Evolutionary conservation across 2,888 invertebrate species (phyloP).

Genomic region (Atethmia centrago): DNA sequence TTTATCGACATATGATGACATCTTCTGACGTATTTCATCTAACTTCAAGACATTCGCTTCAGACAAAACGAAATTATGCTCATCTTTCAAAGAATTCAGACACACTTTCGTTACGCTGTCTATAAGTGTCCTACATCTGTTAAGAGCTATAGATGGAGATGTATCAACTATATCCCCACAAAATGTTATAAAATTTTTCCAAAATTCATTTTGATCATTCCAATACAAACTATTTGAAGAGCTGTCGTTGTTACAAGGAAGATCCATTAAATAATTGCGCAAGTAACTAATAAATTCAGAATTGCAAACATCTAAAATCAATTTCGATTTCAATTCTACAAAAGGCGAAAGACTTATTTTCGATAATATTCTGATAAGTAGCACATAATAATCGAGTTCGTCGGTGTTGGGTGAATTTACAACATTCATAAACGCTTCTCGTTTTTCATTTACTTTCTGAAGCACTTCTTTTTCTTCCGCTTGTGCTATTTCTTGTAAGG

Average conservation of each 20-base stretch:
- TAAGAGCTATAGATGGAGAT: slow-evolving; percentile 79
- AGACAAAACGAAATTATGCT: slow-evolving; percentile 73
- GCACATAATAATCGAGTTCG: slow-evolving; percentile 77
- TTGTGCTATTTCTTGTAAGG: slow-evolving; percentile 77
- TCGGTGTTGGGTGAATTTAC: slow-evolving; percentile 72
- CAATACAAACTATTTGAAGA: slow-evolving; percentile 74
- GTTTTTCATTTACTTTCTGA: slow-evolving; percentile 75
- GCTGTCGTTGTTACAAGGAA: slow-evolving; percentile 73
- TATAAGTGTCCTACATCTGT: slow-evolving; percentile 79
- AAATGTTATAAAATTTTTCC: slow-evolving; percentile 79
- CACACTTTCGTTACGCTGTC: slow-evolving; percentile 76
- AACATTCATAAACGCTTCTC: slow-evolving; percentile 76
- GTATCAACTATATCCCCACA: slow-evolving; percentile 79
- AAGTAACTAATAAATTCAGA: slow-evolving; percentile 77
- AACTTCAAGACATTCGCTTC: slow-evolving; percentile 71
- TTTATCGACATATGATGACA: slow-evolving; percentile 72
- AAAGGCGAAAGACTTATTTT: slow-evolving; percentile 81
- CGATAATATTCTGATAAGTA: slow-evolving; percentile 82
- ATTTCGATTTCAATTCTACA: slow-evolving; percentile 76
- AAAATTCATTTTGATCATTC: slow-evolving; percentile 79
- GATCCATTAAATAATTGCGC: slow-evolving; percentile 78
- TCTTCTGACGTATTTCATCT: slow-evolving; percentile 69
- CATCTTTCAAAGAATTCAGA: slow-evolving; percentile 74
- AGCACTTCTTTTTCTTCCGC: slow-evolving; percentile 79
- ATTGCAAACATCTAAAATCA: slow-evolving; percentile 80